These are phyloP conservation scores for Nycticorax nycticorax DNA, from an alignment of 2,113 vertebrate species.

Conservation along the genomic window DNA sequence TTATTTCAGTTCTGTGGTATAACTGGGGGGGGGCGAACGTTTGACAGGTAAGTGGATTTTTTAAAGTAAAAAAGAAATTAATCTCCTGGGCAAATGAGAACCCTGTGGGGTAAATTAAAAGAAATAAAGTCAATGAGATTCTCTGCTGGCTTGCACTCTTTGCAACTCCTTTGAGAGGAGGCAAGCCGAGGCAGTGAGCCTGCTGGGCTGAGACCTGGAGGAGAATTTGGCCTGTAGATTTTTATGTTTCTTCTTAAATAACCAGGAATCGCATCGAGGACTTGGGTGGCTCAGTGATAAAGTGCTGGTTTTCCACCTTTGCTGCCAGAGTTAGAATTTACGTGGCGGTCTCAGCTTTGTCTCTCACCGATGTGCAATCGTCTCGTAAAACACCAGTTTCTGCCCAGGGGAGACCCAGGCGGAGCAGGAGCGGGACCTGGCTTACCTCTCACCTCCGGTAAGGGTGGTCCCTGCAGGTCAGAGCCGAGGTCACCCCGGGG, in stretches of 20 bases:
- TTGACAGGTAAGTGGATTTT: slow-evolving; percentile 45
- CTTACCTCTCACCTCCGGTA: not conserved
- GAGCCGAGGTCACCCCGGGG: slow-evolving; percentile 24
- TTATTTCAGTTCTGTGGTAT: slow-evolving; percentile 27
- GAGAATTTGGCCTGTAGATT: not conserved
- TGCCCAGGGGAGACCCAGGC: not conserved
- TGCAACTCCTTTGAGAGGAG: not conserved
- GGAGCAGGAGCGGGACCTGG: not conserved
- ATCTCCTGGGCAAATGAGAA: not conserved
- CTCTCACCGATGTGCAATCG: not conserved
- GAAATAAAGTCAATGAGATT: not conserved
- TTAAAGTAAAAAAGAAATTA: not conserved
- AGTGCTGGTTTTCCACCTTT: not conserved
- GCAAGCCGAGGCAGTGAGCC: not conserved
- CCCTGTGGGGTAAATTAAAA: not conserved
- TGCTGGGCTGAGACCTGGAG: not conserved
- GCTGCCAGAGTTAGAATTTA: not conserved
- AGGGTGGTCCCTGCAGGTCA: slow-evolving; percentile 55
- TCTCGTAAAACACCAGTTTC: slow-evolving; percentile 46
- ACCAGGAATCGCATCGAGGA: not conserved
- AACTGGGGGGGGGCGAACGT: not conserved
- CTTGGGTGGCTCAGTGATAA: not conserved
- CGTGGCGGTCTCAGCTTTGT: not conserved
- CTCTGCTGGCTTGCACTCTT: not conserved
- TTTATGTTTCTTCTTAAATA: not conserved